Conservation (phyloP, 2,797 vertebrate species). For the Clarias pachynema region DNA sequence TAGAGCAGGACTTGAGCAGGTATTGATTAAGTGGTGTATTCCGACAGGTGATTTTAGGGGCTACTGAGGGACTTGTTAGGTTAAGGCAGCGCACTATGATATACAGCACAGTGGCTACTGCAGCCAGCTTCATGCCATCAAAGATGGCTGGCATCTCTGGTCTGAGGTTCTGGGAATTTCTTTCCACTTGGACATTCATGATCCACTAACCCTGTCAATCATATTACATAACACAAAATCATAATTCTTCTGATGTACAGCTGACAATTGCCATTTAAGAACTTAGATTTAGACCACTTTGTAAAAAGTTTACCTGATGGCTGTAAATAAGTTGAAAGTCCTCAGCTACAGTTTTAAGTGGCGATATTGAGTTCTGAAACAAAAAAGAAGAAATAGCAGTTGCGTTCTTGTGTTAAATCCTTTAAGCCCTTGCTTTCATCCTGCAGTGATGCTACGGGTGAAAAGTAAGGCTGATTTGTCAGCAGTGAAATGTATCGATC, state of each 20-base stretch:
- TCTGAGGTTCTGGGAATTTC: constrained; percentile 58
- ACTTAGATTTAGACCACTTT: background rate
- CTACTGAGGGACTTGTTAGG: constrained; percentile 86
- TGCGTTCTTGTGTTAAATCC: background rate
- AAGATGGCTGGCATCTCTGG: constrained; percentile 88
- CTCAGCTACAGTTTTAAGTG: background rate
- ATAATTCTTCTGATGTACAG: background rate
- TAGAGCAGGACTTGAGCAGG: constrained; percentile 88
- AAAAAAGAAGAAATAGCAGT: constrained; percentile 31
- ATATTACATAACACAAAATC: background rate
- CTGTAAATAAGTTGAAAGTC: constrained; percentile 5
- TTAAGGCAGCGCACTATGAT: constrained; percentile 92
- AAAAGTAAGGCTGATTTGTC: background rate
- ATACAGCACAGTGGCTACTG: constrained; percentile 88
- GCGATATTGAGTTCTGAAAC: constrained; percentile 39
- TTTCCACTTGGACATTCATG: constrained; percentile 60
- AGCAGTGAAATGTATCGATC: background rate
- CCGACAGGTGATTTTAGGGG: constrained; percentile 85
- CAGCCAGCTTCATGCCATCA: constrained; percentile 91
- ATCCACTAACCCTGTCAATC: constrained; percentile 20
- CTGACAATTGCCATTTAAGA: background rate
- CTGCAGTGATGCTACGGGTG: background rate
- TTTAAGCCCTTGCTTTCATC: background rate
- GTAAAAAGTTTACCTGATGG: background rate
- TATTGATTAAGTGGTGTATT: constrained; percentile 86